A percentile compares a stretch with the other conserved stretches of the same genome.
Conservation (phyloP, 2,113 vertebrate species). For the Hippopotamus amphibius region DNA sequence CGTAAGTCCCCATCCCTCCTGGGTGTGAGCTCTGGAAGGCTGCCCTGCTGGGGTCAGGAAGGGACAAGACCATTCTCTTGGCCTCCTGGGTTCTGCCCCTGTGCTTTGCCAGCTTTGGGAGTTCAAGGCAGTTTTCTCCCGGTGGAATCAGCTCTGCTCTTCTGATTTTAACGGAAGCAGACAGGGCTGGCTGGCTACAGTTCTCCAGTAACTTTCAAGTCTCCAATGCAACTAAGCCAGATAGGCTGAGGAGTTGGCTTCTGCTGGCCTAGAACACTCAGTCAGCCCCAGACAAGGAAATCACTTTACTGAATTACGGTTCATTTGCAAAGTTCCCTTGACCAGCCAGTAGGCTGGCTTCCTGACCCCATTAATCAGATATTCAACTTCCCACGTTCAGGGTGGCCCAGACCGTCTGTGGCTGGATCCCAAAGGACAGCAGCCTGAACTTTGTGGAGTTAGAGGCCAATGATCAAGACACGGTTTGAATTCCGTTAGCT, state of each 20-base stretch:
- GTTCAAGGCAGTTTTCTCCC: background rate
- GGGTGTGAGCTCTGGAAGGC: background rate
- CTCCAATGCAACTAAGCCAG: rapidly evolving
- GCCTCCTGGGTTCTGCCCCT: background rate
- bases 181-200: background rate
- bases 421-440: background rate
- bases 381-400: conserved; percentile 66
- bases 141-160: background rate
- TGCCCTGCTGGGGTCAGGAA: background rate
- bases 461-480: background rate
- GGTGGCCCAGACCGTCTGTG: background rate
- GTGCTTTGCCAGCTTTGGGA: background rate
- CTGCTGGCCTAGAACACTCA: conserved; percentile 76
- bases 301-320: conserved; percentile 81
- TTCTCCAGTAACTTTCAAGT: background rate
- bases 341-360: conserved; percentile 83
- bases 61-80: background rate
- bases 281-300: conserved; percentile 83
- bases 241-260: conserved; percentile 34
- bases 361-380: conserved; percentile 84
- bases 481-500: background rate
- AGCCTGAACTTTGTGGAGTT: background rate
- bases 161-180: background rate
- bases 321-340: conserved; percentile 83
- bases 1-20: rapidly evolving